Evolutionary conservation across 1,140 invertebrate genomes (phyloP), one percentile per base, ranked within the genome.

Genomic region (Ceratina japonica): DNA sequence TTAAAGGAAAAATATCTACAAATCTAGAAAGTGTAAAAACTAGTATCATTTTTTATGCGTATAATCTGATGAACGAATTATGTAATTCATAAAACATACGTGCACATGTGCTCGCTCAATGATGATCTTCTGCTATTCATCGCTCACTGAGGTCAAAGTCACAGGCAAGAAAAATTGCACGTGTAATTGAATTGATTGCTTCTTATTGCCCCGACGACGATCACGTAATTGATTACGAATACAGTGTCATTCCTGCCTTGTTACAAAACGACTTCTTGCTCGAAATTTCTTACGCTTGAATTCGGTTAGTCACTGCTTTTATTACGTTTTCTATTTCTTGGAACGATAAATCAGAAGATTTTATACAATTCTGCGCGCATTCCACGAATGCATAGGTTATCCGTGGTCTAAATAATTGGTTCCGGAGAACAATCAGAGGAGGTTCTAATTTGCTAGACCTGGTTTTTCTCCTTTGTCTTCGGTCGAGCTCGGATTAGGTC

Each of bases 211-310:
- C 3, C 18, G 8, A 37, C n/a, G 18, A n/a, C n/a, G 37, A 44
- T 44, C 69, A 56, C 59, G 69, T 22, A 24, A 44, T 71, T 59
- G 69, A 59, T 71, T 16, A 37, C 16, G 5, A 15, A 24, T 2
- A 10, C 16, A 20, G n/a, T 16, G 16, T 4, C n/a, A 7, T 58
- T n/a, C n/a, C n/a, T 54, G 27, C 37, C 10, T 44, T 44, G 37
- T 44, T 44, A 44, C 37, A 44, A 44, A 44, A 44, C 37, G 10
- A 44, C 5, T 44, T 3, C 37, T 10, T 7, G 37, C 37, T 44
- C 37, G 37, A 44, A 44, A 44, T 44, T 44, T 44, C 37, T 44
- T 44, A 7, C 37, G 10, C 10, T 7, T 44, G 37, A 44, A 44
- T 44, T 44, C 37, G 37, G 37, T 0, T 44, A 44, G 37, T 44